phyloP scores from a whole-genome alignment of 2,797 vertebrate species.

The Takifugu ocellatus region DNA sequence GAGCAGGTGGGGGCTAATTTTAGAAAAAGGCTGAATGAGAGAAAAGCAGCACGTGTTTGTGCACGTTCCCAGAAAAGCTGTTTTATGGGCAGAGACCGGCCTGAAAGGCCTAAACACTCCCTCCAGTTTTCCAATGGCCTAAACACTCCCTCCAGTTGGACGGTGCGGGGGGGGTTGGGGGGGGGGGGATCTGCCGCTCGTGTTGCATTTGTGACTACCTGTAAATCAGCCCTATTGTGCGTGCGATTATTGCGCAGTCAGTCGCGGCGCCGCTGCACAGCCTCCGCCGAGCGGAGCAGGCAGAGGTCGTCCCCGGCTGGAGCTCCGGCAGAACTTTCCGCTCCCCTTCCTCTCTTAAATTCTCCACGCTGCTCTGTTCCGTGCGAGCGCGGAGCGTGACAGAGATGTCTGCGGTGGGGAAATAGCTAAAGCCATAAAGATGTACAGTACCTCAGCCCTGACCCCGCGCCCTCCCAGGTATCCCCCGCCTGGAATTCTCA shows the following conservation, averaged over 20 bases:
- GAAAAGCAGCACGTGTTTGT: neutral
- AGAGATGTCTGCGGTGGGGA: conserved; percentile 61
- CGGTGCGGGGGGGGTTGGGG: neutral
- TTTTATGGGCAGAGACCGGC: too few relatives aligned
- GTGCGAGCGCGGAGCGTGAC: conserved; percentile 25
- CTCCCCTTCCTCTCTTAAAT: conserved; percentile 14
- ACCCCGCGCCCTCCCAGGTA: conserved; percentile 74
- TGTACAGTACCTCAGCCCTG: conserved; percentile 80
- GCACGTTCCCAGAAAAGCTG: neutral
- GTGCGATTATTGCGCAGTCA: conserved; percentile 11
- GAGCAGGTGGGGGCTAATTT: neutral
- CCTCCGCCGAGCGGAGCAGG: conserved; percentile 6
- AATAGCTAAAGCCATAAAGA: conserved; percentile 80
- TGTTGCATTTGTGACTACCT: too few relatives aligned
- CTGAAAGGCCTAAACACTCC: too few relatives aligned
- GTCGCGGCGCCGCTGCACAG: conserved; percentile 1
- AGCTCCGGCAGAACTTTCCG: conserved; percentile 24
- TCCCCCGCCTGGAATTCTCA: conserved; percentile 92
- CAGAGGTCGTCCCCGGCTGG: conserved; percentile 18
- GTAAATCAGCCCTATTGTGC: conserved; percentile 4
- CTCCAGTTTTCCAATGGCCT: too few relatives aligned
- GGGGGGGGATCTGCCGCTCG: conserved; percentile 4
- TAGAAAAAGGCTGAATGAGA: neutral
- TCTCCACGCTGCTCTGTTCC: conserved; percentile 6
- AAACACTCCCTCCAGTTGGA: too few relatives aligned